These are phyloP conservation scores for Hemicentrotus pulcherrimus DNA, from an alignment of 35 echinoderm and acorn worm genomes.

Conservation along the genomic window DNA sequence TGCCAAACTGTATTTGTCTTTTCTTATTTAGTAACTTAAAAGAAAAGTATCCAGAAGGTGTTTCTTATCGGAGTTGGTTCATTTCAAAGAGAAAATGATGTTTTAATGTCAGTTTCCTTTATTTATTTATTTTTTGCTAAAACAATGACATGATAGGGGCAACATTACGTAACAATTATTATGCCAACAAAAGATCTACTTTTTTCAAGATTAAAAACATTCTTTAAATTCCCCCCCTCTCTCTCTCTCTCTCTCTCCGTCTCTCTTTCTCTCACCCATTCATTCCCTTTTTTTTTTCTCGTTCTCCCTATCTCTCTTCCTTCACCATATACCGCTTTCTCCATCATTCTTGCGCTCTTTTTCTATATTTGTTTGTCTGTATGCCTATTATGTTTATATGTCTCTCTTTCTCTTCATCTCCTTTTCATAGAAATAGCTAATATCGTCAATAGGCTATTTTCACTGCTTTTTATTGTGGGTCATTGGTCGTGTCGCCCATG, in stretches of 20 bases:
- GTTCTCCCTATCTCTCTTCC: neutral
- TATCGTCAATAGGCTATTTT: conserved; percentile 2
- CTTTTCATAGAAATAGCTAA: neutral
- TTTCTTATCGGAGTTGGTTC: no score
- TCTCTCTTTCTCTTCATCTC: neutral
- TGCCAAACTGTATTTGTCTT: no score
- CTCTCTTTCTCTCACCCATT: neutral
- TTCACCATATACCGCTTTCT: neutral
- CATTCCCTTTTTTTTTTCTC: neutral
- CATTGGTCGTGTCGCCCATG: neutral
- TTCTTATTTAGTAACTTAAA: no score
- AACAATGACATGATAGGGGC: no score
- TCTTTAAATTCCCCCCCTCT: neutral
- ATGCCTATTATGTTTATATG: neutral
- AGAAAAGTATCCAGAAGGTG: no score
- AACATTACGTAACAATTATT: no score
- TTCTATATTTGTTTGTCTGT: no score
- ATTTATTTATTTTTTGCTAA: no score
- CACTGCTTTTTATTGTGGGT: neutral
- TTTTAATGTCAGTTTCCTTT: no score
- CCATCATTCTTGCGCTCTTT: neutral
- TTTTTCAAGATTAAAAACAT: no score
- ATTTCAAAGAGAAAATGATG: no score
- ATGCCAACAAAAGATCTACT: no score
- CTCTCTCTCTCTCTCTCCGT: neutral